Base-by-base conservation (phyloP, 1,140 invertebrate species). In the Hermatobates lingyangjiaoensis region DNA sequence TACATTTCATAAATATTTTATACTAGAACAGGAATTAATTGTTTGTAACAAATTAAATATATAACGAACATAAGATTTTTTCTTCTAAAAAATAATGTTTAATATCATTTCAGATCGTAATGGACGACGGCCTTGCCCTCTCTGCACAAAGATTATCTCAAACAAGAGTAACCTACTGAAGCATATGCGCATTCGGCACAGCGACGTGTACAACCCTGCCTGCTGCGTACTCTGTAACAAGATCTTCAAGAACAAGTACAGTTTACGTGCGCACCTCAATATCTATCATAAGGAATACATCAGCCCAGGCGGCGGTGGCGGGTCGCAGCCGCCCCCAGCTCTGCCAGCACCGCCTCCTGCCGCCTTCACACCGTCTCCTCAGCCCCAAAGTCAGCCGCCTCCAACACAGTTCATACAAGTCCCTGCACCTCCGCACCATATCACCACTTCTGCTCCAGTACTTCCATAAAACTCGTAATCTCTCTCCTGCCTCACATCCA, bases 161-260 rank as follows among this genome's bases (percentile, higher is more conserved):
- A 67, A 66, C 56, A 64, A 65, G 55, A 64, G 63, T 28, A 68
- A 67, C 55, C 58, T 68, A 44, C 60, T 63, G 45, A 68, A 68
- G 56, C 66, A 68, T 54, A 64, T 68, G 58, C 58, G 65, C 26
- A 67, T 67, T 46, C 55, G 64, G 38, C 65, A 67, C 57, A 64
- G 59, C 34, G 59, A 60, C 40, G 59, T 59, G 34, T 63, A 60
- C 53, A 60, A 63, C 52, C 63, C 64, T 50, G 64, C 61, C 23
- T 62, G 59, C 62, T 81, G 79, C 63, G 68, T 74, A 56, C 68
- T 77, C 50, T 80, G 79, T 66, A 71, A 64, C 62, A 80, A 79
- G 63, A 71, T 71, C 58, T 81, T 80, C 68, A 79, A 79, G 64
- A 80, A 77, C 46, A 77, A 77, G 62, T 77, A 80, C 62, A 80